phyloP scores from a whole-genome alignment of 2,797 vertebrate species.

The Falco berigora region DNA sequence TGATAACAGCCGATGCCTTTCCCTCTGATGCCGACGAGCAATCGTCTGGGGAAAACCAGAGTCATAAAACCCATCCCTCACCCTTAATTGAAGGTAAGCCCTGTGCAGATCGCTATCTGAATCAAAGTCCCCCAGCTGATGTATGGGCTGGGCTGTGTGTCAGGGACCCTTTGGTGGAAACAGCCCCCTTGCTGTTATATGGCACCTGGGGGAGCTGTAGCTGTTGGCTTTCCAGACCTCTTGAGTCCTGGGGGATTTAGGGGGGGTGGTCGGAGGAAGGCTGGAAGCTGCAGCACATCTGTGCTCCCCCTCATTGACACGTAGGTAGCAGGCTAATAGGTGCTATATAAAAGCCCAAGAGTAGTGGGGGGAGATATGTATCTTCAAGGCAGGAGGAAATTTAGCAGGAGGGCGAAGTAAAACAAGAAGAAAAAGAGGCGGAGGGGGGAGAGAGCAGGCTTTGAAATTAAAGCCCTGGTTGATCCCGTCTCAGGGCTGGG shows the following conservation, averaged over 20 bases:
- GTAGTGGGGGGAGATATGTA: not conserved
- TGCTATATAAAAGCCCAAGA: not conserved
- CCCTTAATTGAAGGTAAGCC: not conserved
- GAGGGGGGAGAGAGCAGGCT: not conserved
- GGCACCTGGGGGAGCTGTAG: not conserved
- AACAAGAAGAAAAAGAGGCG: not conserved
- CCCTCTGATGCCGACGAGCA: not conserved
- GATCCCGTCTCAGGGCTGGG: rapidly evolving
- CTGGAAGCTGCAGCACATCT: not conserved
- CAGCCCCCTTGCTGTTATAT: slow-evolving; percentile 33
- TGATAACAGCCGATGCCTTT: not conserved
- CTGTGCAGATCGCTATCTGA: slow-evolving; percentile 28
- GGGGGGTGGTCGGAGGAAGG: not conserved
- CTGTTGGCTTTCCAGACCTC: not conserved
- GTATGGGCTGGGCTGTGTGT: not conserved
- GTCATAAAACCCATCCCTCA: slow-evolving; percentile 28
- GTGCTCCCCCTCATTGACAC: not conserved
- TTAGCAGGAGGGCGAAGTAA: not conserved
- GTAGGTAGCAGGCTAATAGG: not conserved
- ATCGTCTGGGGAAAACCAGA: not conserved
- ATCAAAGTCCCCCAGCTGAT: slow-evolving; percentile 60
- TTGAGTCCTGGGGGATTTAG: not conserved
- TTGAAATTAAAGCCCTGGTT: not conserved
- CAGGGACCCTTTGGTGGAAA: slow-evolving; percentile 22
- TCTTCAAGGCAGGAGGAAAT: slow-evolving; percentile 31